A percentile compares a stretch with the other conserved stretches of the same genome.
Conservation (phyloP, 2,797 vertebrate genomes). For the Lepidocolaptes lacrymiger region DNA sequence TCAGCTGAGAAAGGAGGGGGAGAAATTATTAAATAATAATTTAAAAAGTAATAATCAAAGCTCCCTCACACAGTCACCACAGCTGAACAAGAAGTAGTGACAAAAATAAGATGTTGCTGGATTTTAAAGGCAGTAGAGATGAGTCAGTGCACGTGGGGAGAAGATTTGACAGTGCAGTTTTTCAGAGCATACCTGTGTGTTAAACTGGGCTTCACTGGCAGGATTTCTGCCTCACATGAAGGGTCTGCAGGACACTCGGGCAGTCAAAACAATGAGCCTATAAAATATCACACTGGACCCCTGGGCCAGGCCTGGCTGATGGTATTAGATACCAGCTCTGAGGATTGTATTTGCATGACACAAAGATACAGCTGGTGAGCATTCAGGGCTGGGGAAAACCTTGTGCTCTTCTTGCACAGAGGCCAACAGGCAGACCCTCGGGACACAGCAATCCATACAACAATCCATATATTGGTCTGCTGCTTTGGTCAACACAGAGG, state of each 20-base stretch:
- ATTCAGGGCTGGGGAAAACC: neutral
- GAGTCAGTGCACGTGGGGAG: neutral
- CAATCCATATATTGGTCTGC: slow-evolving; percentile 1
- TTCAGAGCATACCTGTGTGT: neutral
- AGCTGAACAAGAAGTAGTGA: neutral
- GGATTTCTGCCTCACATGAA: neutral
- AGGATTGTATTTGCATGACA: neutral
- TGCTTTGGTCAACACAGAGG: slow-evolving; percentile 18
- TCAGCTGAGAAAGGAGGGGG: neutral
- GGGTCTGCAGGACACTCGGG: neutral
- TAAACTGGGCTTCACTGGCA: neutral
- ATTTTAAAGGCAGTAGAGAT: neutral
- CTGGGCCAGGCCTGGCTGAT: neutral
- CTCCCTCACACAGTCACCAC: neutral
- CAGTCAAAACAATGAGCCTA: neutral
- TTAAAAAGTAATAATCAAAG: neutral
- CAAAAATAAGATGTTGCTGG: neutral
- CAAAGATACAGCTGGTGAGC: neutral
- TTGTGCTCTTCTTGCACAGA: neutral
- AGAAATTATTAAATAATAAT: neutral
- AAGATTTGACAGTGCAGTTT: neutral
- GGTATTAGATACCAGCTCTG: neutral
- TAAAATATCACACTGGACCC: neutral
- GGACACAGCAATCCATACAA: neutral
- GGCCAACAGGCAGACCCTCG: neutral